Evolutionary conservation across 2,797 vertebrate genomes (phyloP).

Genomic region (Mormyrus proboscirostris): DNA sequence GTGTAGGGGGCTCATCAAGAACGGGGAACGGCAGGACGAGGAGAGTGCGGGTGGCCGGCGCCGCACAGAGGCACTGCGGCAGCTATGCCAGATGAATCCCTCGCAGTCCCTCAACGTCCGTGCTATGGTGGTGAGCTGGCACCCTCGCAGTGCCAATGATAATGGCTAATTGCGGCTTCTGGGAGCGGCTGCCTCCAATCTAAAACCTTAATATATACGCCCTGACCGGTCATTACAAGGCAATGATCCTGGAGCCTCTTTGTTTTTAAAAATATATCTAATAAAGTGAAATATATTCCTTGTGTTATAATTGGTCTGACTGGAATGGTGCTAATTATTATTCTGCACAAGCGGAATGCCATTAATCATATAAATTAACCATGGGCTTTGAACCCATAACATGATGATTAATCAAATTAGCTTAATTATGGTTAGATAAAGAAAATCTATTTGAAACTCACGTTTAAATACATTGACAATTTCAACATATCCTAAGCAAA

Average conservation of each 20-base stretch:
- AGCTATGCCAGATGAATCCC: slow-evolving; percentile 96
- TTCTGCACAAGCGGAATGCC: not conserved
- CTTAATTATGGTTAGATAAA: not conserved
- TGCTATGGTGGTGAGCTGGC: slow-evolving; percentile 90
- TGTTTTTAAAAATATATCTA: not conserved
- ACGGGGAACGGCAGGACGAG: slow-evolving; percentile 93
- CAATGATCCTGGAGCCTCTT: not conserved
- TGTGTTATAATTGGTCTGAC: not conserved
- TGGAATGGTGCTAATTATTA: not conserved
- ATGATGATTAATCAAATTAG: not conserved
- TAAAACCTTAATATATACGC: not conserved
- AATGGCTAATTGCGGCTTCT: not conserved
- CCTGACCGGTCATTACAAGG: not conserved
- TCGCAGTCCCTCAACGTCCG: slow-evolving; percentile 91
- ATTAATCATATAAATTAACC: slow-evolving; percentile 9
- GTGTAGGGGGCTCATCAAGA: slow-evolving; percentile 92
- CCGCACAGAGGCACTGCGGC: slow-evolving; percentile 86
- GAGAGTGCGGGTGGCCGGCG: slow-evolving; percentile 88
- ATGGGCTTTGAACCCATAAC: not conserved
- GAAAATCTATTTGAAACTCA: not conserved
- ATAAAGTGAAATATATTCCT: not conserved
- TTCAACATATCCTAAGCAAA: not conserved
- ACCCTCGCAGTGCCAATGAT: not conserved
- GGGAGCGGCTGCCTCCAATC: not conserved
- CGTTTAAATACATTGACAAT: not conserved